These are phyloP conservation scores for Phragmatobia fuliginosa DNA, from an alignment of 2,888 invertebrate species.

Conservation along the genomic window DNA sequence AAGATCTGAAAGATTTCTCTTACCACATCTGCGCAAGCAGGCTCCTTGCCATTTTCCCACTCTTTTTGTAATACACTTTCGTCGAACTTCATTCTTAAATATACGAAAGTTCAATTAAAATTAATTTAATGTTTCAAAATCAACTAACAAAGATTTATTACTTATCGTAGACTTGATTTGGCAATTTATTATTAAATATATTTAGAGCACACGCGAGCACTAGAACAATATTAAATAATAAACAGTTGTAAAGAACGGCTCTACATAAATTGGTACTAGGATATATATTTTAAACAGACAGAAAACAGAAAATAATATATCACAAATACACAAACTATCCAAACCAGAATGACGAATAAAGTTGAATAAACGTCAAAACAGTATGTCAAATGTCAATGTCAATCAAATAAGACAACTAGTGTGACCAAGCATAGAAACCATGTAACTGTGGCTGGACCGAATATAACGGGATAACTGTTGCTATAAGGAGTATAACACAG, in stretches of 20 bases:
- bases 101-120: not conserved
- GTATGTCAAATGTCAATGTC: not conserved
- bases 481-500: too few relatives aligned
- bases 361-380: not conserved
- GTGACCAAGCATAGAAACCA: not conserved
- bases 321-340: not conserved
- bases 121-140: not conserved
- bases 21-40: conserved; percentile 53
- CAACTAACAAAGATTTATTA: not conserved
- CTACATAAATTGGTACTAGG: not conserved
- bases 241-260: not conserved
- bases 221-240: not conserved
- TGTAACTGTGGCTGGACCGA: too few relatives aligned
- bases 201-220: not conserved
- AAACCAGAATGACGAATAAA: not conserved
- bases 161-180: not conserved
- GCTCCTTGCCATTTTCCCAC: conserved; percentile 58
- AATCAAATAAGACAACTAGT: not conserved
- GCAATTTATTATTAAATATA: not conserved
- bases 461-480: too few relatives aligned
- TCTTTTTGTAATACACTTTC: conserved; percentile 53
- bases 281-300: not conserved
- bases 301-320: too few relatives aligned
- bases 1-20: conserved; percentile 21
- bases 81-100: conserved; percentile 63